Base-by-base conservation (phyloP, 2,888 invertebrate genomes). In the Neoascia interrupta region DNA sequence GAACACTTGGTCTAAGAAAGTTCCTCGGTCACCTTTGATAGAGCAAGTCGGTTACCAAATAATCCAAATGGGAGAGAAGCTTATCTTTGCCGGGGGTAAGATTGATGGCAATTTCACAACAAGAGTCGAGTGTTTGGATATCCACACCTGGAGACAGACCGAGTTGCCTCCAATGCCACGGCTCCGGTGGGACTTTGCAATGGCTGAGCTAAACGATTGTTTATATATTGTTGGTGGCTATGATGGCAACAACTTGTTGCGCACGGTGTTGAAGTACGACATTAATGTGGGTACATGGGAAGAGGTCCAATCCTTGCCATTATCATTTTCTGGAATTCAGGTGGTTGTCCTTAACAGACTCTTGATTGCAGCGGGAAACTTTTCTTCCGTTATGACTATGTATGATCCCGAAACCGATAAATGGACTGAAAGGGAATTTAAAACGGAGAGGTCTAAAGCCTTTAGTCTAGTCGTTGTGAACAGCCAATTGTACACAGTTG, bases 111-210 rank as follows among this genome's bases (percentile, higher is more conserved):
- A 34, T 13, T 5, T 19, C 3, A 61, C 43, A 2, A 43, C 60
- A 13, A 28, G 6, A 8, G 41, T 69, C 19, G 49, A 58, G 34
- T 69, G 60, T 23, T 28, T 69, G 6, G 41, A 69, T 51, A n/a
- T 69, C 8, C 49, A 69, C 18, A 41, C 58, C 6, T 21, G 49
- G 49, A 8, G 26, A 5, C 60, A 60, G 68, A 60, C 41, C n/a
- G 39, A 69, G 4, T 23, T 69, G 23, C 68, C 68, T 13, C 37
- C 49, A 34, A 69, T 69, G 68, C 34, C 49, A 4, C 23, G 31
- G 18, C 39, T 49, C 8, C 49, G 60, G 10, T 10, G 39, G 5
- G 41, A 34, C 39, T 34, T 41, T 13, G 39, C 15, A 1, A 21
- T 69, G 49, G 39, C 58, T 8, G 58, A 58, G 2, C 13, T 69